Conservation (phyloP, 2,888 invertebrate species). For the Heterodera filipjevi region DNA sequence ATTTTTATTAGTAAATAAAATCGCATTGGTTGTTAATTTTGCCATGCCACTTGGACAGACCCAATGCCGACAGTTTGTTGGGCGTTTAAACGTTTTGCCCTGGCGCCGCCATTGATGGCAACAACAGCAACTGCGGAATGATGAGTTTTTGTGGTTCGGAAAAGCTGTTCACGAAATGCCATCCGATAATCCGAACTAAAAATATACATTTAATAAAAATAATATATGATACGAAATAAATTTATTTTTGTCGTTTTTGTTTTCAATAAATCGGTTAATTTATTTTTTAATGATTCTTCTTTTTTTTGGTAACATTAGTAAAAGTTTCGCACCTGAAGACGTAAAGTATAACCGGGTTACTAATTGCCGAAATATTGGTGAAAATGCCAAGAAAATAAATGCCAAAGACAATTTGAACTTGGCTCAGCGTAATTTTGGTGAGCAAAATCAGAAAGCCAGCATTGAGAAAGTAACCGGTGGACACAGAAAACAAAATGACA, state of each 20-base stretch:
- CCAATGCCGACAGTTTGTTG: neutral
- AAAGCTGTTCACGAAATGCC: neutral
- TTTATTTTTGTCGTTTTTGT: too few relatives aligned
- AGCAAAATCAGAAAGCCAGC: constrained; percentile 5
- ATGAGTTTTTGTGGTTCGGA: neutral
- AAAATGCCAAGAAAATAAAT: constrained; percentile 1
- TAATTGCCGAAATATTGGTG: neutral
- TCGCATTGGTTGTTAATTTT: too few relatives aligned
- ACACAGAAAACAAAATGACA: neutral
- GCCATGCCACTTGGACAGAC: neutral
- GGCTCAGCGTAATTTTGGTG: neutral
- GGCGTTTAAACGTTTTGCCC: neutral
- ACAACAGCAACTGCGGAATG: neutral
- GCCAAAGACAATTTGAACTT: constrained; percentile 6
- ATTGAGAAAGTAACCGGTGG: constrained; percentile 9
- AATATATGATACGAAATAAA: too few relatives aligned
- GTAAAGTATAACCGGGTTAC: neutral
- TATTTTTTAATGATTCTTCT: too few relatives aligned
- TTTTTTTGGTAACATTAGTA: too few relatives aligned
- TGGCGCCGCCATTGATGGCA: neutral
- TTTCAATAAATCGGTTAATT: too few relatives aligned
- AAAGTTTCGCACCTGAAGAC: neutral
- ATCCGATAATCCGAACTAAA: neutral
- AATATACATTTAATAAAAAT: neutral
- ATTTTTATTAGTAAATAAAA: too few relatives aligned